These are phyloP conservation scores for Lampropteryx suffumata DNA, from an alignment of 2,888 invertebrate species.

Conservation along the genomic window DNA sequence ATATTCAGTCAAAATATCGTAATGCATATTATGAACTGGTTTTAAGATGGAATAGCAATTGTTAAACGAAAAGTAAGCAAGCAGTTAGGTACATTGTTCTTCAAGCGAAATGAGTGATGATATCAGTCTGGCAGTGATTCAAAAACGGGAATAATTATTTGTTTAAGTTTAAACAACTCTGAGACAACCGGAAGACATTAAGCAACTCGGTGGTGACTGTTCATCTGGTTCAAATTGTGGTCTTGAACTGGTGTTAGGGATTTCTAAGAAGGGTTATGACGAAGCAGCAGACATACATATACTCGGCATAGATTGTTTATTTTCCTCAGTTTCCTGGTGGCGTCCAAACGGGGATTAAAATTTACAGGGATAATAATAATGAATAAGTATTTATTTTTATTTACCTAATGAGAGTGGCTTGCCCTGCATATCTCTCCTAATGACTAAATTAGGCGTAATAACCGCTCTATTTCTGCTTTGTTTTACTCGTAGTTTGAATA, in stretches of 20 bases:
- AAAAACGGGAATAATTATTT: slow-evolving; percentile 50
- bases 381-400: too few relatives aligned
- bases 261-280: slow-evolving; percentile 31
- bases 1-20: too few relatives aligned
- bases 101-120: slow-evolving; percentile 56
- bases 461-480: too few relatives aligned
- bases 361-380: not conserved
- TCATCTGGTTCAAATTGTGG: slow-evolving; percentile 34
- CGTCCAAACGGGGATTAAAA: not conserved
- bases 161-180: slow-evolving; percentile 38
- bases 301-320: not conserved
- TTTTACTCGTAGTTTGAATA: too few relatives aligned
- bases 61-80: not conserved
- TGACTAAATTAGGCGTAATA: too few relatives aligned
- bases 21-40: too few relatives aligned
- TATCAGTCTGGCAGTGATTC: slow-evolving; percentile 63
- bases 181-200: slow-evolving; percentile 44
- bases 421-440: too few relatives aligned
- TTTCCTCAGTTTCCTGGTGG: slow-evolving; percentile 3
- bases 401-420: too few relatives aligned
- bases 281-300: not conserved
- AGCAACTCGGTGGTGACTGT: slow-evolving; percentile 27
- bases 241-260: slow-evolving; percentile 30
- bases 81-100: slow-evolving; percentile 37
- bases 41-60: not conserved